These are phyloP conservation scores for Amazona vittata DNA, from an alignment of 2,113 vertebrate genomes.

Conservation along the genomic window DNA sequence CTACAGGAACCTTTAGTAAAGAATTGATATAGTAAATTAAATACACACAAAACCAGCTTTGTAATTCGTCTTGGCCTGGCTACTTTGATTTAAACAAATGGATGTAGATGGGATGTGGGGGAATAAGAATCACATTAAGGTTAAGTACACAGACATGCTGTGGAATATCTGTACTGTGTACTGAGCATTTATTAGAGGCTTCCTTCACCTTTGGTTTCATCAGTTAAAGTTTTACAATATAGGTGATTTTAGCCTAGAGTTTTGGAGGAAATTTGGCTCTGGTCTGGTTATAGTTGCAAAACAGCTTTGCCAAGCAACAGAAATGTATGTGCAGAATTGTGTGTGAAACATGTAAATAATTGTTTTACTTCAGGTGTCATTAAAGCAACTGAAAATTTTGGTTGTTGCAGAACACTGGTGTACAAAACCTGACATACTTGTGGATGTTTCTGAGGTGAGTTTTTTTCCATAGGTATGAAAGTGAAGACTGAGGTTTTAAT, in stretches of 20 bases:
- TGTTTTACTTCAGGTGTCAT: background rate
- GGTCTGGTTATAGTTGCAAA: background rate
- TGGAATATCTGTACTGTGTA: background rate
- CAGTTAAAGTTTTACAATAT: background rate
- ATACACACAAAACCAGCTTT: background rate
- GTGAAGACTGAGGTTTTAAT: background rate
- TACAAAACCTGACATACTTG: background rate
- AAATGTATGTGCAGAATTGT: background rate
- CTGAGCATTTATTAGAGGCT: background rate
- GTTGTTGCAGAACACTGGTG: background rate
- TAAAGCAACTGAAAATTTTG: background rate
- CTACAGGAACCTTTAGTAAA: background rate
- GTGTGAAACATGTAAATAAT: background rate
- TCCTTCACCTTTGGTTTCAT: background rate
- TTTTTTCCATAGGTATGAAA: background rate
- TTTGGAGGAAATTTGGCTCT: background rate
- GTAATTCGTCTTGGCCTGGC: background rate
- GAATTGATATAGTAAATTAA: background rate
- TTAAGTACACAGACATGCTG: background rate
- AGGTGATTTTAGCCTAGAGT: background rate
- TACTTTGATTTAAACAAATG: background rate
- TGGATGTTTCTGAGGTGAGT: background rate
- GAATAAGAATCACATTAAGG: background rate
- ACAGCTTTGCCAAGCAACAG: background rate
- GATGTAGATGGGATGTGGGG: background rate